Percentiles rank a stretch among this genome's conserved stretches.
phyloP scores from a whole-genome alignment of 2,888 invertebrate species.

The Diplazon laetatorius region DNA sequence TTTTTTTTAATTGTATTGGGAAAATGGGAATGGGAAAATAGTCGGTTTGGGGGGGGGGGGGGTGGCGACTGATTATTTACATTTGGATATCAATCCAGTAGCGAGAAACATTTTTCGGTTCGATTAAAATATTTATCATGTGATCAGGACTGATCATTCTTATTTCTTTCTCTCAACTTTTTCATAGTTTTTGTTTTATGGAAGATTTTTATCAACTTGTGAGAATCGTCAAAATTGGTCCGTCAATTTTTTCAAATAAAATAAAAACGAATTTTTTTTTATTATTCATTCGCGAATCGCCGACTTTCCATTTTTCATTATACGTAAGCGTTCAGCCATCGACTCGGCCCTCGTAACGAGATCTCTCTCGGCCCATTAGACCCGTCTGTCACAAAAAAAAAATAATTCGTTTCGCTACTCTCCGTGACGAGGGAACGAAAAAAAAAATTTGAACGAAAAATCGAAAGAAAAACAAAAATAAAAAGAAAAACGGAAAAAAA shows the following conservation, averaged over 20 bases:
- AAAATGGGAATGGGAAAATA: no score
- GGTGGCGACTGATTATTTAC: no score
- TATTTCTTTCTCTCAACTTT: no score
- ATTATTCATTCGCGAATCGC: background rate
- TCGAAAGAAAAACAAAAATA: background rate
- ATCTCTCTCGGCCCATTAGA: conserved; percentile 38
- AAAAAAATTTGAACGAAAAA: background rate
- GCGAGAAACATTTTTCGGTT: background rate
- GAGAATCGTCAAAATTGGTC: no score
- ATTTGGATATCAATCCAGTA: no score
- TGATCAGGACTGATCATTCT: no score
- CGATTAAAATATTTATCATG: no score
- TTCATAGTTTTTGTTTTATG: no score
- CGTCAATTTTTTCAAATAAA: background rate
- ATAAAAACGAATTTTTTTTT: background rate
- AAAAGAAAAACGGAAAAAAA: background rate
- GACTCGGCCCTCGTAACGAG: conserved; percentile 16
- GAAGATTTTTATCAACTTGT: no score
- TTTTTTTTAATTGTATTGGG: no score
- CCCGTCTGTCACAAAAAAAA: conserved; percentile 36
- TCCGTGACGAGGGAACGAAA: conserved; percentile 18
- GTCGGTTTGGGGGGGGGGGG: no score
- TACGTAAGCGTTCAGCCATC: background rate
- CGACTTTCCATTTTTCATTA: conserved; percentile 3
- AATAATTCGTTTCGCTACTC: conserved; percentile 36